A percentile compares a stretch with the other conserved stretches of the same genome.
phyloP scores from a whole-genome alignment of 2,113 vertebrate genomes.

The Nycticryphes semicollaris region DNA sequence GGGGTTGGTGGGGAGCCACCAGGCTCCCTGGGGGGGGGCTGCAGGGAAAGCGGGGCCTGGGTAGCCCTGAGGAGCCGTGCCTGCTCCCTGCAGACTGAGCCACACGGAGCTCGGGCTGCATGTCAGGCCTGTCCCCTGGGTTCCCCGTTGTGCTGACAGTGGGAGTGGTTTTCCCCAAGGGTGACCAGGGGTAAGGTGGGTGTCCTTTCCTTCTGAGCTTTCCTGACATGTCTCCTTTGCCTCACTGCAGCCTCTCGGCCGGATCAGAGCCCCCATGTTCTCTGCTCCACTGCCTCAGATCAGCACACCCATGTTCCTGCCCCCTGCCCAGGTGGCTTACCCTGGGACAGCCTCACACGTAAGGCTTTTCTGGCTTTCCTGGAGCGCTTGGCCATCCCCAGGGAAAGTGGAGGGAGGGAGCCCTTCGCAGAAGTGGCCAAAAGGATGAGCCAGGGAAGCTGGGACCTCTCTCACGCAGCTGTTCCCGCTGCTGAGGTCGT shows the following conservation, averaged over 20 bases:
- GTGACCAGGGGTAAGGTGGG: fast-evolving
- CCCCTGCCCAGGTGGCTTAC: slow-evolving; percentile 74
- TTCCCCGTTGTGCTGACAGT: background rate
- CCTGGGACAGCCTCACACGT: slow-evolving; percentile 73
- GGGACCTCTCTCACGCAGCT: background rate
- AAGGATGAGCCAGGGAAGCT: background rate
- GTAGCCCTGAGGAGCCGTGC: background rate
- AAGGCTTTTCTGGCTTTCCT: slow-evolving; percentile 7
- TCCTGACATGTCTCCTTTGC: background rate
- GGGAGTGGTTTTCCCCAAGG: fast-evolving
- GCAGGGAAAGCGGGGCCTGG: background rate
- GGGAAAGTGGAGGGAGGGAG: background rate
- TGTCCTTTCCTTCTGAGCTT: background rate
- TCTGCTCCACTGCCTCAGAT: slow-evolving; percentile 76
- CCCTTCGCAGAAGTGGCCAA: background rate
- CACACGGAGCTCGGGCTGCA: background rate
- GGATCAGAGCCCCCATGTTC: slow-evolving; percentile 73
- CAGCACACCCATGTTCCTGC: slow-evolving; percentile 76
- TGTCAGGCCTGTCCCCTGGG: background rate
- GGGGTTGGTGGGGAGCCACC: background rate
- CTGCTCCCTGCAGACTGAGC: background rate
- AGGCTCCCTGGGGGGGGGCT: background rate
- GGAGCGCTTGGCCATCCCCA: fast-evolving
- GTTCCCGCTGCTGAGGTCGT: background rate
- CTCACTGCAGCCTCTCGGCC: slow-evolving; percentile 71